Percentiles rank a stretch among this genome's conserved stretches.
Evolutionary conservation across 2,113 vertebrate genomes (phyloP).

Genomic region (Melanotaenia duboulayi): DNA sequence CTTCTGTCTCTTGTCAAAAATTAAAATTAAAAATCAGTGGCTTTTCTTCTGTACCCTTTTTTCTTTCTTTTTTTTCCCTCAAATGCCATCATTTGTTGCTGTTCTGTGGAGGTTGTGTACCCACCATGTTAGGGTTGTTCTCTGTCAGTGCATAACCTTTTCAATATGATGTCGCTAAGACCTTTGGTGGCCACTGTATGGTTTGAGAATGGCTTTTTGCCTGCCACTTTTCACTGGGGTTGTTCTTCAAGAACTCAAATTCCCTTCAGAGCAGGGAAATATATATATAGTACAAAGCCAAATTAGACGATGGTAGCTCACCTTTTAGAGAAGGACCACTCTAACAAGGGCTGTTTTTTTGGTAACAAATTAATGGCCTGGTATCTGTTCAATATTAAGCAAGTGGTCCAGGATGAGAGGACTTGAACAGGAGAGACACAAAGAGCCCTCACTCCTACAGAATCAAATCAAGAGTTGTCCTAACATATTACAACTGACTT

Average conservation of each 20-base stretch:
- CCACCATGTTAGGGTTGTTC: constrained; percentile 73
- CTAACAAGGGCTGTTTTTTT: constrained; percentile 49
- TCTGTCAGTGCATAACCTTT: constrained; percentile 81
- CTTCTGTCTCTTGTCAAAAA: constrained; percentile 38
- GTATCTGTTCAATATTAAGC: constrained; percentile 50
- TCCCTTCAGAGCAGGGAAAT: not conserved
- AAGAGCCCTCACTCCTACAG: constrained; percentile 66
- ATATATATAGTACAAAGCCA: constrained; percentile 2
- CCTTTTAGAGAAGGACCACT: constrained; percentile 30
- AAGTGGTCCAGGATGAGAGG: constrained; percentile 40
- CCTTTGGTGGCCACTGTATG: constrained; percentile 63
- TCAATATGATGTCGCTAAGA: constrained; percentile 74
- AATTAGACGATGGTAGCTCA: constrained; percentile 36
- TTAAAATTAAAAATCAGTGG: constrained; percentile 26
- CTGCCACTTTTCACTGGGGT: constrained; percentile 39
- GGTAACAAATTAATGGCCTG: constrained; percentile 53
- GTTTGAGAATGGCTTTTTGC: constrained; percentile 51
- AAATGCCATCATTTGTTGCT: constrained; percentile 76
- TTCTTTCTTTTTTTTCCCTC: not conserved
- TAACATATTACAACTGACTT: constrained; percentile 77
- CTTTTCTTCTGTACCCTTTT: constrained; percentile 21
- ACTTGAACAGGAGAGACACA: constrained; percentile 58
- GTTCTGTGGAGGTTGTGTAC: constrained; percentile 70
- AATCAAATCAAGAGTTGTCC: constrained; percentile 78
- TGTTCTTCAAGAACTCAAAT: constrained; percentile 37